phyloP scores from a whole-genome alignment of 2,888 invertebrate species.

The Meandrusa payeni region DNA sequence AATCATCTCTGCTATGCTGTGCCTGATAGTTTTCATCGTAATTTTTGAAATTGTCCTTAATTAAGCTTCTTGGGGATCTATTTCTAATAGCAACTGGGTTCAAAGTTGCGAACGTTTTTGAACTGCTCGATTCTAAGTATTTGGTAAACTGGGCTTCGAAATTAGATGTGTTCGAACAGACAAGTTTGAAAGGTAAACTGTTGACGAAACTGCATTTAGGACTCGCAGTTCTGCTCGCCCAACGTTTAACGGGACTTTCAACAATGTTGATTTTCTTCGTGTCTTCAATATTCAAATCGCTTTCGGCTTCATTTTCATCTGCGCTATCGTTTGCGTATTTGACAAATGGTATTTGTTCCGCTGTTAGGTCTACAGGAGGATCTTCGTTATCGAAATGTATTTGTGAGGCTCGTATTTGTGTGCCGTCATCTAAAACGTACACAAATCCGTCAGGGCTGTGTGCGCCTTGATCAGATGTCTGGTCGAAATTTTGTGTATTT shows the following conservation, averaged over 20 bases:
- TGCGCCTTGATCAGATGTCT: slow-evolving; percentile 37
- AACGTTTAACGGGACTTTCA: slow-evolving; percentile 55
- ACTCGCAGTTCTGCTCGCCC: slow-evolving; percentile 46
- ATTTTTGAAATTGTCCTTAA: slow-evolving; percentile 43
- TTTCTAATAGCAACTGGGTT: slow-evolving; percentile 47
- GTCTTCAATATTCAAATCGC: slow-evolving; percentile 36
- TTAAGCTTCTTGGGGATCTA: slow-evolving; percentile 56
- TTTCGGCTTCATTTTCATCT: slow-evolving; percentile 41
- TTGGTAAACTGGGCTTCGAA: slow-evolving; percentile 68
- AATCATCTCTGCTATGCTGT: slow-evolving; percentile 45
- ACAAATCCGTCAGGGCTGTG: slow-evolving; percentile 47
- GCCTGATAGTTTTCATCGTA: slow-evolving; percentile 36
- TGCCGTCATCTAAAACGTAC: slow-evolving; percentile 68
- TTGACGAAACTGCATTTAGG: slow-evolving; percentile 59
- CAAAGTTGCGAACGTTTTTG: slow-evolving; percentile 53
- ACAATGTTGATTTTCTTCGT: slow-evolving; percentile 54
- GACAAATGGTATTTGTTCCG: slow-evolving; percentile 65
- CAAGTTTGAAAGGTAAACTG: slow-evolving; percentile 63
- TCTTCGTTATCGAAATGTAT: slow-evolving; percentile 76
- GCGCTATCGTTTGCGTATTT: slow-evolving; percentile 46
- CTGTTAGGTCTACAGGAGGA: slow-evolving; percentile 54
- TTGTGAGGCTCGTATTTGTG: slow-evolving; percentile 70
- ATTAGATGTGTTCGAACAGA: slow-evolving; percentile 57
- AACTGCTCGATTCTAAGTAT: slow-evolving; percentile 50
- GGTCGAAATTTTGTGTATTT: slow-evolving; percentile 38